phyloP scores from a whole-genome alignment of 2,113 vertebrate species.

The Guaruba guarouba region DNA sequence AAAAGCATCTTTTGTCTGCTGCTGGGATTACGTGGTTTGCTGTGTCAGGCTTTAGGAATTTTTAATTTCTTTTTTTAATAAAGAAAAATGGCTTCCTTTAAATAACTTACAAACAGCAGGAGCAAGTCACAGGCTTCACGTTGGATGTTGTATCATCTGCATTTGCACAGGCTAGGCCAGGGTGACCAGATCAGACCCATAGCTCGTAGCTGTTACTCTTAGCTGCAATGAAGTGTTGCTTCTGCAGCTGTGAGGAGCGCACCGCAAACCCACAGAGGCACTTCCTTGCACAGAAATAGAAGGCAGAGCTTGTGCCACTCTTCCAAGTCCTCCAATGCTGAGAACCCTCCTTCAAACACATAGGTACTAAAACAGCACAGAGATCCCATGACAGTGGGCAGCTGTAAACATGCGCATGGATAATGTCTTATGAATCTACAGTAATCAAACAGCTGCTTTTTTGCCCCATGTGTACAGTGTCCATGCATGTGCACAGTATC shows the following conservation, averaged over 20 bases:
- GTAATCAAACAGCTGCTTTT: not conserved
- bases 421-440: rapidly evolving
- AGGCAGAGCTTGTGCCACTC: rapidly evolving
- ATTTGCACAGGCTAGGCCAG: not conserved
- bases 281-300: not conserved
- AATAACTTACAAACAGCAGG: not conserved
- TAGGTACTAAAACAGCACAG: not conserved
- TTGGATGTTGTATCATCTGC: not conserved
- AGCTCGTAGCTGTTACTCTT: not conserved
- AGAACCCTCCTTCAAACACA: not conserved
- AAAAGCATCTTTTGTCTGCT: not conserved
- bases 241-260: not conserved
- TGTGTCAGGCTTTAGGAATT: not conserved
- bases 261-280: not conserved
- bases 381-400: not conserved
- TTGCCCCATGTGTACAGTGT: not conserved
- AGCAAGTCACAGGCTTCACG: not conserved
- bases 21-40: not conserved
- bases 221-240: not conserved
- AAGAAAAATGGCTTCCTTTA: not conserved
- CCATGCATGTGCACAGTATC: rapidly evolving
- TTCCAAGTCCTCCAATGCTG: not conserved
- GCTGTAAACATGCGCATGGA: rapidly evolving
- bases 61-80: not conserved
- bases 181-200: not conserved